phyloP scores from a whole-genome alignment of 2,888 invertebrate species.

The Catocala sponsa region DNA sequence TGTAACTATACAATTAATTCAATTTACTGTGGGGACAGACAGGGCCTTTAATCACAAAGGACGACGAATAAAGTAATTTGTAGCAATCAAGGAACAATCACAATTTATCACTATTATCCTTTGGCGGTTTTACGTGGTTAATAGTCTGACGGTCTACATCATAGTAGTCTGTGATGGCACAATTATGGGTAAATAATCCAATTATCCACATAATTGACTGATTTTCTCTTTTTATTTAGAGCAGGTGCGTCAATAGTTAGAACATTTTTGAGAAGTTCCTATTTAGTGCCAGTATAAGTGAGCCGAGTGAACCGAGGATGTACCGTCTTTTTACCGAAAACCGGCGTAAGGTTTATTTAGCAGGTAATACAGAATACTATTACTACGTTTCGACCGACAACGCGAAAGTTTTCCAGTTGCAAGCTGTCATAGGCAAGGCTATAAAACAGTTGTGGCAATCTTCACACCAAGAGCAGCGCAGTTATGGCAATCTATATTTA shows the following conservation, averaged over 20 bases:
- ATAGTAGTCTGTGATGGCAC: conserved; percentile 26
- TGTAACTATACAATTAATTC: conserved; percentile 28
- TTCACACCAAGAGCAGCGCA: too few relatives aligned
- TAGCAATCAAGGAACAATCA: conserved; percentile 73
- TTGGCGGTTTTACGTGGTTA: conserved; percentile 39
- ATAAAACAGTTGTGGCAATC: too few relatives aligned
- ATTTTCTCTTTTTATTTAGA: background rate
- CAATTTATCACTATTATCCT: conserved; percentile 65
- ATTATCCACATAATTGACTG: conserved; percentile 19
- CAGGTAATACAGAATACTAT: too few relatives aligned
- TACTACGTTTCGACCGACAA: too few relatives aligned
- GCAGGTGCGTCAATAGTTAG: background rate
- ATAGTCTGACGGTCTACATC: conserved; percentile 23
- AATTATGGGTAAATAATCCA: conserved; percentile 24
- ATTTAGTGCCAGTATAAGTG: too few relatives aligned
- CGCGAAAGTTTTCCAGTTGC: too few relatives aligned
- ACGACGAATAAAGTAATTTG: conserved; percentile 79
- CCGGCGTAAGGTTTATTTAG: too few relatives aligned
- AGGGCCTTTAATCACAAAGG: conserved; percentile 60
- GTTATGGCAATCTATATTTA: too few relatives aligned
- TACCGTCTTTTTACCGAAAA: too few relatives aligned
- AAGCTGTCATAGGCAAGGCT: too few relatives aligned
- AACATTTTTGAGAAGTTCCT: too few relatives aligned
- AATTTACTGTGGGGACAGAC: conserved; percentile 46
- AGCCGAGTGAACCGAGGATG: too few relatives aligned